Conservation (phyloP, 2,888 invertebrate genomes). For the Drosophila kokeensis region DNA sequence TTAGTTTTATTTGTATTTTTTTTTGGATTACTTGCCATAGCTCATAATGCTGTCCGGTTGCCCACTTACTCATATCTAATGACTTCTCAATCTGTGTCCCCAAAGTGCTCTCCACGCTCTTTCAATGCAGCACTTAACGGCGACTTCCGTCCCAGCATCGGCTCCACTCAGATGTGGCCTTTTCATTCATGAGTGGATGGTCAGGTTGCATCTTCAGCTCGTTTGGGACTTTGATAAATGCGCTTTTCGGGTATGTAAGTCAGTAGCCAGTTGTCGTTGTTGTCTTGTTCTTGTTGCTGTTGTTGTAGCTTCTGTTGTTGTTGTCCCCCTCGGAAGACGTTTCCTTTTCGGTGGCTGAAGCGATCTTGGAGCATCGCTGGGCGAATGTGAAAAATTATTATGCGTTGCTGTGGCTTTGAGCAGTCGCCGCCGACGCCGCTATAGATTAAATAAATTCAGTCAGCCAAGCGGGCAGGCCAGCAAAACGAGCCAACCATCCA, state of each 20-base stretch:
- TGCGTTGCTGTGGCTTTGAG: conserved; percentile 78
- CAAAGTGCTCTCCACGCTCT: conserved; percentile 54
- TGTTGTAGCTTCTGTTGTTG: conserved; percentile 15
- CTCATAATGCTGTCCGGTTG: conserved; percentile 66
- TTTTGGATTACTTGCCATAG: conserved; percentile 41
- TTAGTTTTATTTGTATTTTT: neutral
- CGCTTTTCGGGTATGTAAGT: conserved; percentile 80
- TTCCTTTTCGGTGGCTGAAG: conserved; percentile 17
- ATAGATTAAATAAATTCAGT: conserved; percentile 79
- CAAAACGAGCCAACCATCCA: conserved; percentile 29
- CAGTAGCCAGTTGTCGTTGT: conserved; percentile 71
- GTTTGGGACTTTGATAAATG: conserved; percentile 78
- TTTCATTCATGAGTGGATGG: conserved; percentile 66
- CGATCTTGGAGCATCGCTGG: conserved; percentile 45
- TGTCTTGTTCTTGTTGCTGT: conserved; percentile 27
- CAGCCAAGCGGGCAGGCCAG: conserved; percentile 32
- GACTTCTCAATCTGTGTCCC: conserved; percentile 82
- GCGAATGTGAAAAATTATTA: conserved; percentile 82
- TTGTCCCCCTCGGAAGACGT: conserved; percentile 14
- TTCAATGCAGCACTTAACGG: conserved; percentile 51
- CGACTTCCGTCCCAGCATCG: conserved; percentile 51
- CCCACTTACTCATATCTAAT: conserved; percentile 69
- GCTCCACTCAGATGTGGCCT: conserved; percentile 25
- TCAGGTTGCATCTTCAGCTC: conserved; percentile 38
- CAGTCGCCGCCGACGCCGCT: conserved; percentile 78